These are phyloP conservation scores for Oryctes rhinoceros DNA, from an alignment of 1,140 invertebrate species.

Conservation along the genomic window DNA sequence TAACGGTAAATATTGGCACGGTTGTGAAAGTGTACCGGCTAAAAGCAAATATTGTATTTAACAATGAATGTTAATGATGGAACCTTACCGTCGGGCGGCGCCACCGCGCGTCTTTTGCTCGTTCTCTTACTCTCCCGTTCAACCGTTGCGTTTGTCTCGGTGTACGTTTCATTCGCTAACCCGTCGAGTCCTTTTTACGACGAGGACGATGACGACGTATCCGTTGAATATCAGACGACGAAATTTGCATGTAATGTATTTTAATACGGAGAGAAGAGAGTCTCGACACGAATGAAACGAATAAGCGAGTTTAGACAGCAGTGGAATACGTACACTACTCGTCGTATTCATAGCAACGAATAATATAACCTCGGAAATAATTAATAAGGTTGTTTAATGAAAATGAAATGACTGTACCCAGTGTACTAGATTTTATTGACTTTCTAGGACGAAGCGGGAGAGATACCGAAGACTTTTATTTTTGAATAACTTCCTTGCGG, in stretches of 20 bases:
- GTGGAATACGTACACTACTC: neutral
- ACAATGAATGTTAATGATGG: conserved; percentile 54
- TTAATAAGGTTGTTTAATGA: too few species aligned
- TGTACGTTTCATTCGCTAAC: conserved; percentile 4
- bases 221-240: conserved; percentile 50
- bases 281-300: conserved; percentile 11
- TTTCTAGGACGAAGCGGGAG: too few species aligned
- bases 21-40: conserved; percentile 51
- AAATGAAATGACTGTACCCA: too few species aligned
- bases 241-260: conserved; percentile 54
- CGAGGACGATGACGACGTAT: conserved; percentile 51
- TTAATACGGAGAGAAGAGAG: conserved; percentile 33
- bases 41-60: conserved; percentile 54
- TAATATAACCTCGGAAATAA: too few species aligned
- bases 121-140: too few species aligned
- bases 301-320: neutral
- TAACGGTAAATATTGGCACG: conserved; percentile 53
- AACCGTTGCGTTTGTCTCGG: conserved; percentile 23
- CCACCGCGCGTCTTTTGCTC: neutral
- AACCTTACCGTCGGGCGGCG: conserved; percentile 19
- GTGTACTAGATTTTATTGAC: too few species aligned
- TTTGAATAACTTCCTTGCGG: too few species aligned
- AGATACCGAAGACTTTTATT: too few species aligned
- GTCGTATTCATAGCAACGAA: neutral
- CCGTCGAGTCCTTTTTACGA: conserved; percentile 44